Conservation (phyloP, 2,888 invertebrate species). For the Euplagia quadripunctaria region DNA sequence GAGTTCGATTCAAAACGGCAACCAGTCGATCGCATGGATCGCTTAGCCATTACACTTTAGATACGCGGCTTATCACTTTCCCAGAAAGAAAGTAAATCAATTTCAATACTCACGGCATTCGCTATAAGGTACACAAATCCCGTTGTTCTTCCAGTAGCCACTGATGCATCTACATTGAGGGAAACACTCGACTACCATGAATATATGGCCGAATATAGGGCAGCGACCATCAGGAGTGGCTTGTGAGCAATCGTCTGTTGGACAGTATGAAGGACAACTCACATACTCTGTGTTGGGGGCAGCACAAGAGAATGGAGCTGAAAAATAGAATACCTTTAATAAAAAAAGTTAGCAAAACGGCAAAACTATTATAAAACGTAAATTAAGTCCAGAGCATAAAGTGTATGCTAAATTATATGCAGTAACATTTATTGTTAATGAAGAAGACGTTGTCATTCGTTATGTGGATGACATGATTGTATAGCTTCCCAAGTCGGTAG, state of each 20-base stretch:
- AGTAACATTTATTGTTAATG: too few relatives aligned
- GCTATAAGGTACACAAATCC: conserved; percentile 57
- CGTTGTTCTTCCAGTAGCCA: conserved; percentile 59
- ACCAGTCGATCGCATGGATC: too few relatives aligned
- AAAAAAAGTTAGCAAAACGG: too few relatives aligned
- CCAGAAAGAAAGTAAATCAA: background rate
- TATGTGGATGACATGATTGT: too few relatives aligned
- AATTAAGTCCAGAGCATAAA: too few relatives aligned
- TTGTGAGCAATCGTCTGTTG: conserved; percentile 60
- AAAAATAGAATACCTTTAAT: background rate
- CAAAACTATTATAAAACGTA: too few relatives aligned
- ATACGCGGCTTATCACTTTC: too few relatives aligned
- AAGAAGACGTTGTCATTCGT: too few relatives aligned
- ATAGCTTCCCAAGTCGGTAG: too few relatives aligned
- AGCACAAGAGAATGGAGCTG: conserved; percentile 62
- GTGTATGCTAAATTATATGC: too few relatives aligned
- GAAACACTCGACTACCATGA: conserved; percentile 38
- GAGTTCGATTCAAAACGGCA: too few relatives aligned
- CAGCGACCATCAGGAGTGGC: conserved; percentile 54
- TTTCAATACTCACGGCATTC: conserved; percentile 38
- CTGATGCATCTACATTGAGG: conserved; percentile 62
- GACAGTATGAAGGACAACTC: conserved; percentile 61
- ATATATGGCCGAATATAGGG: conserved; percentile 29
- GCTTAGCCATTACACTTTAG: too few relatives aligned
- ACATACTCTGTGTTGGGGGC: conserved; percentile 53